A percentile compares a stretch with the other conserved stretches of the same genome.
These are phyloP conservation scores for Pteromalus puparum DNA, from an alignment of 1,140 invertebrate genomes.

Conservation along the genomic window DNA sequence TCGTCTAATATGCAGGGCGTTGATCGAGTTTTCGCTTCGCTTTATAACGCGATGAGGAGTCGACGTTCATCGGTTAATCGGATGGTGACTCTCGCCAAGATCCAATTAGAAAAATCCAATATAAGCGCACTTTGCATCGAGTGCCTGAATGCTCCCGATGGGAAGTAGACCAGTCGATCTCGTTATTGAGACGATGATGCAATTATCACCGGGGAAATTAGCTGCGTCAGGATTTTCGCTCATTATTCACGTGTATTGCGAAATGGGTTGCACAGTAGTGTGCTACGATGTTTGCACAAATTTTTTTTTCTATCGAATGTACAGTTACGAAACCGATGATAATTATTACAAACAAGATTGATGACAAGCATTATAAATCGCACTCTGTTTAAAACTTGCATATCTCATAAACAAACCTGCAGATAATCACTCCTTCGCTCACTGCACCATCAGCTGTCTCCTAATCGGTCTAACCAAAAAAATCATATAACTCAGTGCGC, in stretches of 20 bases:
- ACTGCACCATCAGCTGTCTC: background rate
- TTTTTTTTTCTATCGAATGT: too few relatives aligned
- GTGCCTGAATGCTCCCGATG: background rate
- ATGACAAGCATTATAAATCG: too few relatives aligned
- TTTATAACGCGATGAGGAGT: background rate
- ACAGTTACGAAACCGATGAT: too few relatives aligned
- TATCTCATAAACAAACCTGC: too few relatives aligned
- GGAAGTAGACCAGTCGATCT: constrained; percentile 23
- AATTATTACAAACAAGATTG: too few relatives aligned
- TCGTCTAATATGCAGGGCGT: background rate
- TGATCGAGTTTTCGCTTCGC: background rate
- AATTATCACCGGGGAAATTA: background rate
- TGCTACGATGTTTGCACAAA: too few relatives aligned
- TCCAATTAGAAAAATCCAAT: constrained; percentile 46
- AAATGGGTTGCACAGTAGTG: too few relatives aligned
- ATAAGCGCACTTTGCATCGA: background rate
- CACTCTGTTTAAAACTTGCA: too few relatives aligned
- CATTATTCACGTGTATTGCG: background rate
- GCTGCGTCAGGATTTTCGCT: background rate
- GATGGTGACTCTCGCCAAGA: background rate
- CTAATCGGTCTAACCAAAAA: background rate
- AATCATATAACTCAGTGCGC: background rate
- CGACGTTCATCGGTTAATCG: background rate
- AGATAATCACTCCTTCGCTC: background rate
- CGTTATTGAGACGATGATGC: background rate